phyloP scores from a whole-genome alignment of 2,888 invertebrate genomes.

The Syrista parreyssii region DNA sequence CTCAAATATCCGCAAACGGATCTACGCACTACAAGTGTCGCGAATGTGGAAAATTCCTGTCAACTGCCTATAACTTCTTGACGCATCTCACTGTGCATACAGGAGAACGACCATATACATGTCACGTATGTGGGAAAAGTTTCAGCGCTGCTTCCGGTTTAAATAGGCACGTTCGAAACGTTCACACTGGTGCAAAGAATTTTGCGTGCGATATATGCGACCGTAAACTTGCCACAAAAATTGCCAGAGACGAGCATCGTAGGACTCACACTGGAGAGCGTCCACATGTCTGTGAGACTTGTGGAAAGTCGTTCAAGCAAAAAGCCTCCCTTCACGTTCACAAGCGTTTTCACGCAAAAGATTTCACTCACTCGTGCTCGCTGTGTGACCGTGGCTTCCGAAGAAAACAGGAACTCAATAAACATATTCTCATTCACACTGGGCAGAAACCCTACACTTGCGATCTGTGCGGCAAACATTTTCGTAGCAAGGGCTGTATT shows the following conservation, averaged over 20 bases:
- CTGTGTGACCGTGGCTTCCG: conserved; percentile 64
- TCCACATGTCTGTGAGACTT: conserved; percentile 64
- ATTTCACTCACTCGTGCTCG: conserved; percentile 33
- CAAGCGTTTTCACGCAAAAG: conserved; percentile 44
- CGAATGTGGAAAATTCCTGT: conserved; percentile 71
- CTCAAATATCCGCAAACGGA: conserved; percentile 61
- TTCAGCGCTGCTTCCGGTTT: conserved; percentile 54
- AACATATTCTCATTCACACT: conserved; percentile 67
- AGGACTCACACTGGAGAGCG: conserved; percentile 54
- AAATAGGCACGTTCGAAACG: conserved; percentile 51
- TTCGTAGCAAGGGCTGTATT: conserved; percentile 67
- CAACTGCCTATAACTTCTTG: conserved; percentile 68
- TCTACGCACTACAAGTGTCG: conserved; percentile 70
- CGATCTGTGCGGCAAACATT: conserved; percentile 66
- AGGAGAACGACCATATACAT: conserved; percentile 46
- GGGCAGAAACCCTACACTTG: conserved; percentile 65
- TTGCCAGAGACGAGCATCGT: conserved; percentile 52
- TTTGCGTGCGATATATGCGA: conserved; percentile 54
- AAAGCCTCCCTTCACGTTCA: conserved; percentile 67
- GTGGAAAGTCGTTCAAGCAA: conserved; percentile 65
- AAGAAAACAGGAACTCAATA: conserved; percentile 65
- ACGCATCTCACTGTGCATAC: conserved; percentile 48
- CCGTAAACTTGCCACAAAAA: conserved; percentile 46
- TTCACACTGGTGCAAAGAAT: conserved; percentile 49
- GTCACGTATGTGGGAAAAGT: conserved; percentile 54